phyloP scores from a whole-genome alignment of 37 sponge, comb jelly and placozoan species.

The Ianthella basta region DNA sequence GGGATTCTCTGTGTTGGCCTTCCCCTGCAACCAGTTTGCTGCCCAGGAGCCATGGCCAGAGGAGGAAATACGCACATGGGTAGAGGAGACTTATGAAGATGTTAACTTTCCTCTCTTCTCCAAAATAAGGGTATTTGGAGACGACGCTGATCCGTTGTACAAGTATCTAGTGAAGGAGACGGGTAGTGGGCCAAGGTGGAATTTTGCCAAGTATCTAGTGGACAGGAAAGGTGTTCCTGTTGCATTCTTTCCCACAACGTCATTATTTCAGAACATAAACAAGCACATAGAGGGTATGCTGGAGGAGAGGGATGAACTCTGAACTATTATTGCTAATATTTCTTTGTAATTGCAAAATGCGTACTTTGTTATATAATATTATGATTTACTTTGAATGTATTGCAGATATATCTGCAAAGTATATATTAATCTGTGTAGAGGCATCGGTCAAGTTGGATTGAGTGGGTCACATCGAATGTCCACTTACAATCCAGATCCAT shows the following conservation, averaged over 20 bases:
- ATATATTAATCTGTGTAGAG: too few species aligned
- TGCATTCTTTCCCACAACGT: conserved; percentile 55
- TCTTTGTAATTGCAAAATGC: neutral
- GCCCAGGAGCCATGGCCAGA: conserved; percentile 88
- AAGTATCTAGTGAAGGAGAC: conserved; percentile 35
- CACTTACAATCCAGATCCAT: too few species aligned
- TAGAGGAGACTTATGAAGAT: conserved; percentile 28
- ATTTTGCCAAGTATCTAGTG: conserved; percentile 86
- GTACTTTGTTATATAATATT: too few species aligned
- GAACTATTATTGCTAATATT: neutral
- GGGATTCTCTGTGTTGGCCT: conserved; percentile 79
- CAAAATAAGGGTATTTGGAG: conserved; percentile 61
- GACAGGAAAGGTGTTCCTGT: conserved; percentile 63
- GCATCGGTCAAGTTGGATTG: too few species aligned
- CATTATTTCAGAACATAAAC: neutral
- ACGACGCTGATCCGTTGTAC: conserved; percentile 49
- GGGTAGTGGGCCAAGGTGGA: conserved; percentile 66
- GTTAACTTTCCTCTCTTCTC: conserved; percentile 76
- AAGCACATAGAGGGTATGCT: conserved; percentile 5
- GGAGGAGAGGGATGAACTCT: conserved; percentile 12
- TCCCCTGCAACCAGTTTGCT: conserved; percentile 96
- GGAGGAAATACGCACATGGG: conserved; percentile 58
- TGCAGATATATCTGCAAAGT: too few species aligned
- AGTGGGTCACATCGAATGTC: too few species aligned
- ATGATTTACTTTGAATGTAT: too few species aligned